A percentile compares a stretch with the other conserved stretches of the same genome.
Conservation (phyloP, 2,888 invertebrate genomes). For the Molorchus minor region DNA sequence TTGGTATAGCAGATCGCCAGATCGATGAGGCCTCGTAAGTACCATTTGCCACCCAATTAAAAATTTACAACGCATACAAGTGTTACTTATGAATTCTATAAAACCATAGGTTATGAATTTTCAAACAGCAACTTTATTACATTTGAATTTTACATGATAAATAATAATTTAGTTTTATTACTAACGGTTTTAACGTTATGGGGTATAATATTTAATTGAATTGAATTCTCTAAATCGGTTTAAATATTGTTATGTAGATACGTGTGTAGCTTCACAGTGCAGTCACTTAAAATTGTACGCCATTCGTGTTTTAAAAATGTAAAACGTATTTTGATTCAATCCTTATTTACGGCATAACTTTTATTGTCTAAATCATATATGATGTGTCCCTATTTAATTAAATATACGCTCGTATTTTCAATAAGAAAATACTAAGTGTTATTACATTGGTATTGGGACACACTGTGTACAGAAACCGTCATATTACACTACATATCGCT, state of each 20-base stretch:
- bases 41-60: background rate
- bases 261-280: too few species aligned
- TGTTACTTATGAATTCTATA: constrained; percentile 2
- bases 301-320: too few species aligned
- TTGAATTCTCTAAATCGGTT: constrained; percentile 26
- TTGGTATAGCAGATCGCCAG: too few species aligned
- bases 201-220: constrained; percentile 17
- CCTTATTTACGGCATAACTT: too few species aligned
- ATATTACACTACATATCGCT: constrained; percentile 30
- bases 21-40: background rate
- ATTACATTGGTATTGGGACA: too few species aligned
- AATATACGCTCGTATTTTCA: too few species aligned
- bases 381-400: too few species aligned
- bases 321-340: too few species aligned
- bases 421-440: too few species aligned
- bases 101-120: constrained; percentile 1
- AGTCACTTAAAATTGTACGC: too few species aligned
- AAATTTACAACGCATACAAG: constrained; percentile 3
- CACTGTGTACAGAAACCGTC: constrained; percentile 28
- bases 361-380: too few species aligned
- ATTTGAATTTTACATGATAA: constrained; percentile 16
- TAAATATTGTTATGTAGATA: constrained; percentile 24
- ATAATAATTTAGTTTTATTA: constrained; percentile 27
- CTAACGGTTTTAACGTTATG: constrained; percentile 5
- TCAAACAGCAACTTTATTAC: constrained; percentile 6